Evolutionary conservation across 2,888 invertebrate species (phyloP).

Genomic region (Tortricodes alternella): DNA sequence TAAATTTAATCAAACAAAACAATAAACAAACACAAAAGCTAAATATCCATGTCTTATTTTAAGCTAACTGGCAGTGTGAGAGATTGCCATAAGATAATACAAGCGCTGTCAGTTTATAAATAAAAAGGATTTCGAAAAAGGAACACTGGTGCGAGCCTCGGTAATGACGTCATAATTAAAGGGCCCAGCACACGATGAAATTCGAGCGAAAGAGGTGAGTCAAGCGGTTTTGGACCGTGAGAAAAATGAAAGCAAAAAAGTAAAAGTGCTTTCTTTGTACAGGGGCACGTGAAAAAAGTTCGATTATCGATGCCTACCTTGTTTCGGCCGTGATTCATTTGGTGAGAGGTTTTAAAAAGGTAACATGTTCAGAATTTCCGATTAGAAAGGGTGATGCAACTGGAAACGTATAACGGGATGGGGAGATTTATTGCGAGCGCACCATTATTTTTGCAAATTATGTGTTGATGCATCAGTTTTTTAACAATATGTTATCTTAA

Average conservation of each 20-base stretch:
- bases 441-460: conserved; percentile 7
- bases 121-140: conserved; percentile 59
- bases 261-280: conserved; percentile 79
- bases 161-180: conserved; percentile 77
- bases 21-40: conserved; percentile 30
- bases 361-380: conserved; percentile 68
- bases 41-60: conserved; percentile 35
- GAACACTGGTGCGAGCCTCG: conserved; percentile 49
- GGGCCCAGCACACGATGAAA: conserved; percentile 57
- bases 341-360: conserved; percentile 67
- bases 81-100: conserved; percentile 56
- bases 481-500: conserved; percentile 21
- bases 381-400: conserved; percentile 69
- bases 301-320: conserved; percentile 65
- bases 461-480: conserved; percentile 23
- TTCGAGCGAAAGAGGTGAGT: conserved; percentile 59
- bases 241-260: conserved; percentile 71
- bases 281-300: conserved; percentile 64
- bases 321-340: conserved; percentile 74
- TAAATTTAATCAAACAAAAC: conserved; percentile 28
- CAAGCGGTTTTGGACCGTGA: conserved; percentile 57
- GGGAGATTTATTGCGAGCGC: conserved; percentile 19
- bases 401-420: conserved; percentile 55
- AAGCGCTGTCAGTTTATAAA: conserved; percentile 63
- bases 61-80: conserved; percentile 42